Conservation (phyloP, 2,888 invertebrate species). For the Nomada goodeniana region DNA sequence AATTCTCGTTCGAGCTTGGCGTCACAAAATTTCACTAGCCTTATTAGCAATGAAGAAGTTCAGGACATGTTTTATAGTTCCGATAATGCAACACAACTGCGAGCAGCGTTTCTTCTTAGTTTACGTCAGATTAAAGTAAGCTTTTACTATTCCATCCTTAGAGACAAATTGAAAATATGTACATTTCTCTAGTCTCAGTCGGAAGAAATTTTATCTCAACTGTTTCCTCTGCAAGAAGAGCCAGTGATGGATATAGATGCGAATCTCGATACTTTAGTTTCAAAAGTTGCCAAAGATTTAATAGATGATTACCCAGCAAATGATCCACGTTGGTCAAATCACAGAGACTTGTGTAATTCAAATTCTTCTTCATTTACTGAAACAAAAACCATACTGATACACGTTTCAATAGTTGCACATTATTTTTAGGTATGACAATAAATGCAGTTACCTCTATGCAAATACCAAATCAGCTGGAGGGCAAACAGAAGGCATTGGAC, state of each 20-base stretch:
- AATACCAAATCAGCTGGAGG: slow-evolving; percentile 93
- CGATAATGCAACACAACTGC: slow-evolving; percentile 79
- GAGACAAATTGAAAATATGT: neutral
- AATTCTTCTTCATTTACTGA: slow-evolving; percentile 1
- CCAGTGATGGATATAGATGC: slow-evolving; percentile 84
- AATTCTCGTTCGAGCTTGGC: slow-evolving; percentile 67
- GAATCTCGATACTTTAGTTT: slow-evolving; percentile 87
- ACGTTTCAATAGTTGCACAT: neutral
- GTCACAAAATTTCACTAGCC: slow-evolving; percentile 77
- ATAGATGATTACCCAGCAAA: slow-evolving; percentile 95
- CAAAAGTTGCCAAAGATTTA: slow-evolving; percentile 90
- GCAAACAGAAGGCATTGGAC: slow-evolving; percentile 93
- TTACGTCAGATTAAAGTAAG: slow-evolving; percentile 78
- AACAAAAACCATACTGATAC: neutral
- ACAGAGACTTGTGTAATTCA: slow-evolving; percentile 79
- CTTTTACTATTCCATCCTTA: neutral
- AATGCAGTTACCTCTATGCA: slow-evolving; percentile 89
- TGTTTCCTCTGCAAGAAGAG: slow-evolving; percentile 84
- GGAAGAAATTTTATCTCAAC: slow-evolving; percentile 84
- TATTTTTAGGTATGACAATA: slow-evolving; percentile 78
- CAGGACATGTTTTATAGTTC: slow-evolving; percentile 81
- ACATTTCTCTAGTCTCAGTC: slow-evolving; percentile 81
- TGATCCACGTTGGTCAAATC: slow-evolving; percentile 92
- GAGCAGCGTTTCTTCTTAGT: slow-evolving; percentile 81
- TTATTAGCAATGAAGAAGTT: slow-evolving; percentile 79